These are phyloP conservation scores for Pica pica DNA, from an alignment of 2,113 vertebrate genomes.

Conservation along the genomic window DNA sequence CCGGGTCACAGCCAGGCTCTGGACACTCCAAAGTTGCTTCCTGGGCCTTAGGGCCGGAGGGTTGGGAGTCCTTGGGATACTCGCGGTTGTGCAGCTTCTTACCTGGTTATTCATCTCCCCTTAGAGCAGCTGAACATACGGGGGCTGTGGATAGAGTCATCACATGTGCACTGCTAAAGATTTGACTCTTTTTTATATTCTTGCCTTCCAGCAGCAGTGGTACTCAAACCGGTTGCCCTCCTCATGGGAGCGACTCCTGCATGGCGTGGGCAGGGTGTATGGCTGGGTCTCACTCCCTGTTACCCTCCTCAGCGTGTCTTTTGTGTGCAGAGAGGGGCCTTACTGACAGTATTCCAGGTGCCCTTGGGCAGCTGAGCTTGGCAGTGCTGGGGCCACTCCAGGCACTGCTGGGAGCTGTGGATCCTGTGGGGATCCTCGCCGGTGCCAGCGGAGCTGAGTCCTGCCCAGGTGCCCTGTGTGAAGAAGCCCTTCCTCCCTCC, in stretches of 20 bases:
- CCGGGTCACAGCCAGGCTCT: not conserved
- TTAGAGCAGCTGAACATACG: accelerated
- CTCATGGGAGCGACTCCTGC: not conserved
- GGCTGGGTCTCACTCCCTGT: not conserved
- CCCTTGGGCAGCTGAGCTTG: not conserved
- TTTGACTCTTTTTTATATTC: not conserved
- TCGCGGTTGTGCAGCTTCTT: not conserved
- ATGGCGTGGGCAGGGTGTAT: not conserved
- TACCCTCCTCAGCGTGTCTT: not conserved
- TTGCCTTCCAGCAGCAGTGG: not conserved
- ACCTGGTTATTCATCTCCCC: not conserved
- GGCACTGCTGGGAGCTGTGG: not conserved
- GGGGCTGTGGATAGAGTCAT: not conserved
- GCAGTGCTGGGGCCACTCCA: not conserved
- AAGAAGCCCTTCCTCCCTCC: accelerated
- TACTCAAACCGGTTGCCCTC: not conserved
- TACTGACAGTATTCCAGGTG: not conserved
- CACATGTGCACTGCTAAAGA: not conserved
- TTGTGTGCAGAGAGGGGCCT: not conserved
- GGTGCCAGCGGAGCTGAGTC: not conserved
- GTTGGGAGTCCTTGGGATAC: not conserved
- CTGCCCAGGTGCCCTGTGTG: not conserved
- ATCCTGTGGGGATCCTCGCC: accelerated
- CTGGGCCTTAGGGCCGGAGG: not conserved
- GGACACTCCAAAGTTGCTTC: not conserved